phyloP scores from a whole-genome alignment of 1,140 invertebrate genomes.

The Drosophila pectinifera region DNA sequence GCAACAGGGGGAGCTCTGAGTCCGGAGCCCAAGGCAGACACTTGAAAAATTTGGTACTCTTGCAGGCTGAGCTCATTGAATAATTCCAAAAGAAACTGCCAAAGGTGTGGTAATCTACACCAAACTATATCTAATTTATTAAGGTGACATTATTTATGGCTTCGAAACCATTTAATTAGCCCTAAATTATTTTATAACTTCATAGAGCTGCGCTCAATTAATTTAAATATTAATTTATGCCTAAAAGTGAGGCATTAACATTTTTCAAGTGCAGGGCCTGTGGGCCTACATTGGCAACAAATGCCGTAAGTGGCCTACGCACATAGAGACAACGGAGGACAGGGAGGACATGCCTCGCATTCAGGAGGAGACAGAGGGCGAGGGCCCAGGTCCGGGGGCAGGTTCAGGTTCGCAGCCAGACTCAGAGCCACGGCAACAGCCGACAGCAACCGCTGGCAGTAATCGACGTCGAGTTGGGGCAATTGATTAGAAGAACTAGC shows the following conservation, averaged over 20 bases:
- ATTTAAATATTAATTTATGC: too few species aligned
- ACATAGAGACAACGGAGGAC: constrained; percentile 42
- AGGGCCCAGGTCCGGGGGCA: constrained; percentile 1
- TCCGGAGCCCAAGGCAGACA: constrained; percentile 1
- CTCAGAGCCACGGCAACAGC: constrained; percentile 17
- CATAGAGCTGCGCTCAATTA: not conserved
- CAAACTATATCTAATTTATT: not conserved
- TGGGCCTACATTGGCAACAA: constrained; percentile 60
- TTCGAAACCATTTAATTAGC: too few species aligned
- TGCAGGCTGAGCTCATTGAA: too few species aligned
- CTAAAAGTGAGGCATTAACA: not conserved
- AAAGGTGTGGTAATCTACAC: too few species aligned
- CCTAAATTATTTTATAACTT: not conserved
- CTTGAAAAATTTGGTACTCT: constrained; percentile 7
- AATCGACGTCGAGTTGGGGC: constrained; percentile 62
- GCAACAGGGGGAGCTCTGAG: too few species aligned
- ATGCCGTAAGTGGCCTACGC: constrained; percentile 61
- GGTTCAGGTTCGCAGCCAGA: constrained; percentile 20
- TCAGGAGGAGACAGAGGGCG: not conserved
- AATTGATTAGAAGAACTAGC: constrained; percentile 72
- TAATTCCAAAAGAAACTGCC: too few species aligned
- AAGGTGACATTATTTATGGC: not conserved
- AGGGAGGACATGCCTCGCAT: constrained; percentile 20
- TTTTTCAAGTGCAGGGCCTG: constrained; percentile 17
- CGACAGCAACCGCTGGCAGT: constrained; percentile 50